Base-by-base conservation (phyloP, 1,140 invertebrate genomes). In the Drosophila orena region DNA sequence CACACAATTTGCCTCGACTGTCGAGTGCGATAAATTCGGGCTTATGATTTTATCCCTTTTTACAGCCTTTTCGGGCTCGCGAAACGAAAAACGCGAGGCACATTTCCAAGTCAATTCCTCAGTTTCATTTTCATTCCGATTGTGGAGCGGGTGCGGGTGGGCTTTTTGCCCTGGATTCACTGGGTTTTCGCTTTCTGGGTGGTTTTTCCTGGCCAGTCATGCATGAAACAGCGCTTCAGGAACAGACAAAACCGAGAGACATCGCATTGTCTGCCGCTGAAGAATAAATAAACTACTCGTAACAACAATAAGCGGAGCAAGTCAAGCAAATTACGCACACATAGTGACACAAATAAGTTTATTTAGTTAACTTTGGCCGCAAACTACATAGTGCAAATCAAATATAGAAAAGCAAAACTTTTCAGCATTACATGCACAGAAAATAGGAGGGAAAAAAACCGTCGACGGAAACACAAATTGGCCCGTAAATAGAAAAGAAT, bases 31-130 rank as follows among this genome's bases (percentile, higher is more conserved):
- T 86, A 86, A 88, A 88, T 86, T 86, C 76, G 75, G 84, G 84
- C 83, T 86, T 86, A 86, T 88, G 79, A 86, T 86, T 86, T 86
- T 77, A 88, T 88, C 83, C 84, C 65, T 88, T 85, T 70, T 86
- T 81, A 86, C 70, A 73, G 70, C 69, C 47, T 34, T 52, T 50
- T 37, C 58, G 73, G 37, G 22, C 22, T 15, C 43, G 43, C 64
- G 38, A 42, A 14, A 20, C 49, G 50, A 58, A 24, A 20, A 22
- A 49, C 4, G 17, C 43, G 57, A 30, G 55, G 59, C 59, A 64
- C 30, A 27, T 66, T 84, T 72, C 81, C 79, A 73, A 72, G 66
- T 81, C 60, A 35, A 79, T 79, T 61, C 70, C 64, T 68, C 70
- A 57, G 66, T 76, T 81, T 75, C 72, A 53, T 66, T 81, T 81